Evolutionary conservation across 2,797 vertebrate species (phyloP).

Genomic region (Lacerta agilis): DNA sequence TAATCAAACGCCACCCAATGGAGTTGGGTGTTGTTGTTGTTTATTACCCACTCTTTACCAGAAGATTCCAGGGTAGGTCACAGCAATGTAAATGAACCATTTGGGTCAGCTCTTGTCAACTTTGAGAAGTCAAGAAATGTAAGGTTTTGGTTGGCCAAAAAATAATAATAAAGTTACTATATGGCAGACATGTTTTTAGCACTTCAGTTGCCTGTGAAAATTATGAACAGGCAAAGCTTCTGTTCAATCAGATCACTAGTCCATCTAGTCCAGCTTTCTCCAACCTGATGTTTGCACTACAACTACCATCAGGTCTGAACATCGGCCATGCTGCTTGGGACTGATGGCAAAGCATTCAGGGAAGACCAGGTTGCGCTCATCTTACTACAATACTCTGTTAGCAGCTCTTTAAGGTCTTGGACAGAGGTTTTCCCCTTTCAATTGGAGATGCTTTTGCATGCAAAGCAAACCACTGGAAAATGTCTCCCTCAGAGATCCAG

Average conservation of each 20-base stretch:
- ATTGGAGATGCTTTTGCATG: neutral
- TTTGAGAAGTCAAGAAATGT: neutral
- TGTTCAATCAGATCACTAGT: neutral
- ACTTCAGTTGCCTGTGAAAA: neutral
- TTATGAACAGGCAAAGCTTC: neutral
- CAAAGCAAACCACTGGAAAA: neutral
- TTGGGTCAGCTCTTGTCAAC: no score
- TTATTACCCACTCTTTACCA: no score
- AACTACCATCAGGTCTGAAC: no score
- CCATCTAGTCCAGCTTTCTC: neutral
- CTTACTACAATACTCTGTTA: neutral
- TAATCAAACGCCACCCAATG: no score
- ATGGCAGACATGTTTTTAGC: neutral
- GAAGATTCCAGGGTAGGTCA: no score
- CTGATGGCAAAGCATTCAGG: neutral
- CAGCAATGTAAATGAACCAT: no score
- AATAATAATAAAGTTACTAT: neutral
- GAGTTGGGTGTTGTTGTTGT: no score
- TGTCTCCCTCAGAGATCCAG: neutral
- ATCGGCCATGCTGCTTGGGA: no score
- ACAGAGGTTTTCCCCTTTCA: neutral
- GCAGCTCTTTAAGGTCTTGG: neutral
- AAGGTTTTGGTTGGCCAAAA: neutral
- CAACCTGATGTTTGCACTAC: no score
- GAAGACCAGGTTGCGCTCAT: neutral